Evolutionary conservation across 2,888 invertebrate genomes (phyloP).

Genomic region (Cetonia aurata): DNA sequence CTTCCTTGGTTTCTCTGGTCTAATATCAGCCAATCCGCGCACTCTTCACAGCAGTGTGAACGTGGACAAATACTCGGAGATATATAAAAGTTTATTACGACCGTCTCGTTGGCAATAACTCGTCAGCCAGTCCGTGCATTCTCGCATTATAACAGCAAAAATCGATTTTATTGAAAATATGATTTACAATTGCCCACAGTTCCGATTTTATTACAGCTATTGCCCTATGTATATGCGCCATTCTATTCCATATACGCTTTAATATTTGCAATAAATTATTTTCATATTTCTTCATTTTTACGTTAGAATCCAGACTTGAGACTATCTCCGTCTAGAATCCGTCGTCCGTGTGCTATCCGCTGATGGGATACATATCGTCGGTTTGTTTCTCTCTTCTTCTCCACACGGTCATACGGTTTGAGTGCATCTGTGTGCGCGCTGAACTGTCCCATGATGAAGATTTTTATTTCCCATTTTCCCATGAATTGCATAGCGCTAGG

Average conservation of each 20-base stretch:
- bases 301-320: conserved; percentile 17
- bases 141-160: conserved; percentile 54
- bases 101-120: conserved; percentile 61
- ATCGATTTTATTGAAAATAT: conserved; percentile 65
- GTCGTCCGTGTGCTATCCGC: background rate
- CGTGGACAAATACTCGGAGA: conserved; percentile 8
- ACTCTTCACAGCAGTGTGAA: no score
- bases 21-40: no score
- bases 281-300: conserved; percentile 50
- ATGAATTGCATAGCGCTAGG: conserved; percentile 33
- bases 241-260: conserved; percentile 58
- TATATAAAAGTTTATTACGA: conserved; percentile 62
- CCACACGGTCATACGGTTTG: background rate
- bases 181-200: conserved; percentile 60
- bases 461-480: conserved; percentile 45
- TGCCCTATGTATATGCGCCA: conserved; percentile 23
- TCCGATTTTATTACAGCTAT: conserved; percentile 23
- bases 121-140: conserved; percentile 44
- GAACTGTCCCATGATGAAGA: background rate
- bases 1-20: no score
- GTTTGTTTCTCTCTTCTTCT: conserved; percentile 5
- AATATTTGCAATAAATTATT: conserved; percentile 56
- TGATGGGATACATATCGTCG: background rate
- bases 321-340: background rate
- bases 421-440: no score